Evolutionary conservation across 2,888 invertebrate species (phyloP).

Genomic region (Mallateleia sp.): DNA sequence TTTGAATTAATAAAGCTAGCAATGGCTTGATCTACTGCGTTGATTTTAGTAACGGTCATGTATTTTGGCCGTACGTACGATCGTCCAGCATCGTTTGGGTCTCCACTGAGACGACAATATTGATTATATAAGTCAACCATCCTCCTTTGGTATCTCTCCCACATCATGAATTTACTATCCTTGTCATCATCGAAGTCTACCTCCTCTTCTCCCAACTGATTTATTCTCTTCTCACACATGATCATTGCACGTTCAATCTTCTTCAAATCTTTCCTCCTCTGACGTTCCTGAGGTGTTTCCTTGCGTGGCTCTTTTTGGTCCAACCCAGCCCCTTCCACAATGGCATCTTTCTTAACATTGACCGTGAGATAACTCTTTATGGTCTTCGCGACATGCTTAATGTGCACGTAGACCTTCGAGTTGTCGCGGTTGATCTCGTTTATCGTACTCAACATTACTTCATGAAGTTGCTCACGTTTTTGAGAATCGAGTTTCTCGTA

Average conservation of each 20-base stretch:
- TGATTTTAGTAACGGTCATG: constrained; percentile 83
- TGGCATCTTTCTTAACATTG: too few relatives aligned
- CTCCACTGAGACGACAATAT: constrained; percentile 83
- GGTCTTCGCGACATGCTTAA: constrained; percentile 82
- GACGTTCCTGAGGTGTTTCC: constrained; percentile 19
- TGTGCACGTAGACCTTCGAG: constrained; percentile 78
- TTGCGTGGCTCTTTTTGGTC: neutral
- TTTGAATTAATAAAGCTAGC: constrained; percentile 86
- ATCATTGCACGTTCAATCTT: constrained; percentile 91
- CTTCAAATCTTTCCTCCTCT: constrained; percentile 60
- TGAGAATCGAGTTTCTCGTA: constrained; percentile 82
- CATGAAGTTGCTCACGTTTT: neutral
- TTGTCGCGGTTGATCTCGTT: constrained; percentile 26
- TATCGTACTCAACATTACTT: constrained; percentile 72
- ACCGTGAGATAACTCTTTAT: constrained; percentile 79
- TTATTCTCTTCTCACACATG: constrained; percentile 92
- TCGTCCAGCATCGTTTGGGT: constrained; percentile 83
- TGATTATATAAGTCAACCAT: constrained; percentile 83
- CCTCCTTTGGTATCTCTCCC: constrained; percentile 91
- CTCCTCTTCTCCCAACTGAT: constrained; percentile 92
- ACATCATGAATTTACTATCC: constrained; percentile 93
- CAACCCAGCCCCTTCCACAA: too few relatives aligned
- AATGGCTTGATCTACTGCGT: constrained; percentile 85
- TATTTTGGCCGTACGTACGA: constrained; percentile 84
- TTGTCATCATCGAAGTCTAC: constrained; percentile 94